A percentile compares a stretch with the other conserved stretches of the same genome.
These are phyloP conservation scores for Lagocephalus sceleratus DNA, from an alignment of 2,797 vertebrate genomes.

Conservation along the genomic window DNA sequence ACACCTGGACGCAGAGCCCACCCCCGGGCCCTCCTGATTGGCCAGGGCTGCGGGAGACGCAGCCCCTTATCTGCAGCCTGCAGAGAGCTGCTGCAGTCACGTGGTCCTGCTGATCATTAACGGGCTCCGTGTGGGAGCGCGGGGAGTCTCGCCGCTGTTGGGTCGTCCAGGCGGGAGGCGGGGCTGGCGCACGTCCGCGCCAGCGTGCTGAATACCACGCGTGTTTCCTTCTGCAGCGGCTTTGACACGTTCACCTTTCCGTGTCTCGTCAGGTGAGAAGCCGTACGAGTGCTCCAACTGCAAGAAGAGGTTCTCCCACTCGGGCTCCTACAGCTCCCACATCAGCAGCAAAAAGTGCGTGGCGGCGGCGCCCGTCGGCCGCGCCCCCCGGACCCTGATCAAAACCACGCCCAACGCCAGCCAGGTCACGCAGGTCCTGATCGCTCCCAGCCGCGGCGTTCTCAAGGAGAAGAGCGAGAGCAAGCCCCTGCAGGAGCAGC, in stretches of 20 bases:
- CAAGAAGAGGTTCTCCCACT: constrained; percentile 99
- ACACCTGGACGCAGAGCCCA: too few species aligned
- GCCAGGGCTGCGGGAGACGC: too few species aligned
- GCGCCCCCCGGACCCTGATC: constrained; percentile 75
- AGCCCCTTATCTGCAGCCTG: too few species aligned
- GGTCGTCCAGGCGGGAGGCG: too few species aligned
- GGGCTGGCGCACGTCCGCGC: too few species aligned
- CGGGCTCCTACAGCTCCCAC: constrained; percentile 97
- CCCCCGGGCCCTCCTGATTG: too few species aligned
- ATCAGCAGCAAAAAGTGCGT: constrained; percentile 99
- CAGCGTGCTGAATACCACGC: background rate
- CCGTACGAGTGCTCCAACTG: constrained; percentile 98
- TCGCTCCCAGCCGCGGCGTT: constrained; percentile 73
- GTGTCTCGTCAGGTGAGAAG: constrained; percentile 85
- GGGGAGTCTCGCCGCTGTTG: too few species aligned
- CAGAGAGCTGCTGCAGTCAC: too few species aligned
- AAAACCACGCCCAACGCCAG: constrained; percentile 82
- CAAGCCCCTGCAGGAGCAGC: constrained; percentile 92
- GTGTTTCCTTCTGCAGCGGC: background rate
- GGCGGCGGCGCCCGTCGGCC: constrained; percentile 79
- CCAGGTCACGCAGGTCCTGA: constrained; percentile 74
- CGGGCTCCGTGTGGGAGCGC: too few species aligned
- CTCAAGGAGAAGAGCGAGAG: constrained; percentile 91
- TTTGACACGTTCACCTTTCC: background rate
- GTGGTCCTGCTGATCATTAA: too few species aligned